phyloP scores from a whole-genome alignment of 2,113 vertebrate species.

The Columba janthina region DNA sequence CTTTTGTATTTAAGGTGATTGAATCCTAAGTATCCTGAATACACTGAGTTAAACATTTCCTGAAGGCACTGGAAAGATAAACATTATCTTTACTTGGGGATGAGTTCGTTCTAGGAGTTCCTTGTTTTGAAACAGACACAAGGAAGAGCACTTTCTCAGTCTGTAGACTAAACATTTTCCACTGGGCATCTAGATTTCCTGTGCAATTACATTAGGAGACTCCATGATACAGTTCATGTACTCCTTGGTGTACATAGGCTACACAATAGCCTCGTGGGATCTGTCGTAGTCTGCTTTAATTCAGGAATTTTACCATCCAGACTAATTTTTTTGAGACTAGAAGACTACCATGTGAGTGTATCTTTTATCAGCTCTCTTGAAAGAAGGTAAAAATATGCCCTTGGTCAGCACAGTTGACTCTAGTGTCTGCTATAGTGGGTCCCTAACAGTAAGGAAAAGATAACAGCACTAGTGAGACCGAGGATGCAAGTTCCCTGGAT shows the following conservation, averaged over 20 bases:
- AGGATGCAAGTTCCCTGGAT: not conserved
- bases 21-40: not conserved
- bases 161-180: not conserved
- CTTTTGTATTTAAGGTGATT: not conserved
- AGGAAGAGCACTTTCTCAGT: not conserved
- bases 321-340: not conserved
- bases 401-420: not conserved
- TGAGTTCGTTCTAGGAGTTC: not conserved
- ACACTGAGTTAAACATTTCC: not conserved
- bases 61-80: not conserved
- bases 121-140: not conserved
- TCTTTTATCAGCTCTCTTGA: not conserved
- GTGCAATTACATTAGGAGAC: not conserved
- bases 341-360: rapidly evolving
- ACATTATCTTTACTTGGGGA: not conserved
- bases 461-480: not conserved
- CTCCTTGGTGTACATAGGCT: not conserved
- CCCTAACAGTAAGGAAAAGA: not conserved
- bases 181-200: not conserved
- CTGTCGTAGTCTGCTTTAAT: not conserved
- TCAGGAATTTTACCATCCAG: not conserved
- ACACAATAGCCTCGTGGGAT: not conserved
- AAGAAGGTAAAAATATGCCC: not conserved
- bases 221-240: not conserved
- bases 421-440: not conserved